Evolutionary conservation across 1,140 invertebrate genomes (phyloP).

Genomic region (Procambarus virginalis): DNA sequence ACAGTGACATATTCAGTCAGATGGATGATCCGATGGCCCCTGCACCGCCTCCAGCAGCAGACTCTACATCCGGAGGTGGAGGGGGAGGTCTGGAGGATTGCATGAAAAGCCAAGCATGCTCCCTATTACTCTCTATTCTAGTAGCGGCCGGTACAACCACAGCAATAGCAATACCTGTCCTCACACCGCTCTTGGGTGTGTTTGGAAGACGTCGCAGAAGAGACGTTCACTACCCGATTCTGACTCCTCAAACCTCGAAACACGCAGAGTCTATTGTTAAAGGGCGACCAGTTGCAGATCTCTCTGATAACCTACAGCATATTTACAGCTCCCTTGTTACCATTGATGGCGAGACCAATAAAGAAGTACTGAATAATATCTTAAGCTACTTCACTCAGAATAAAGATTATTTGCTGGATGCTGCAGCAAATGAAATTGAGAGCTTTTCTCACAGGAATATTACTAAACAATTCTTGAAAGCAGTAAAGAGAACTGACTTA

Average conservation of each 20-base stretch:
- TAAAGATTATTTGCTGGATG: neutral
- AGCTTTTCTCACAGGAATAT: neutral
- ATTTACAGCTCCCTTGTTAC: neutral
- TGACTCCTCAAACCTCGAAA: neutral
- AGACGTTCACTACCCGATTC: neutral
- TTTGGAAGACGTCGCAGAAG: slow-evolving; percentile 16
- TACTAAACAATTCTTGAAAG: neutral
- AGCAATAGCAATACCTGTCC: slow-evolving; percentile 23
- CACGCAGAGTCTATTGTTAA: neutral
- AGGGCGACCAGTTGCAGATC: neutral
- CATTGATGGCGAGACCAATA: neutral
- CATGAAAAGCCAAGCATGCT: slow-evolving; percentile 8
- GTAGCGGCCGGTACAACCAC: neutral
- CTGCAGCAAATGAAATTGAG: neutral
- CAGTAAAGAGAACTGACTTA: neutral
- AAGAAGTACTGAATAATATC: neutral
- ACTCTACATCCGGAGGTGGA: neutral
- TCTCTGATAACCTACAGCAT: neutral
- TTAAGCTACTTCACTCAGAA: neutral
- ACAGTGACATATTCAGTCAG: neutral
- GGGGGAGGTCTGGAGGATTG: neutral
- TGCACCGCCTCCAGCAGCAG: neutral
- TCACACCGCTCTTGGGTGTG: slow-evolving; percentile 4
- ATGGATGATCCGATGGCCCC: neutral
- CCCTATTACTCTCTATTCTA: slow-evolving; percentile 2